Evolutionary conservation across 2,113 vertebrate genomes (phyloP).

Genomic region (Fulica atra): DNA sequence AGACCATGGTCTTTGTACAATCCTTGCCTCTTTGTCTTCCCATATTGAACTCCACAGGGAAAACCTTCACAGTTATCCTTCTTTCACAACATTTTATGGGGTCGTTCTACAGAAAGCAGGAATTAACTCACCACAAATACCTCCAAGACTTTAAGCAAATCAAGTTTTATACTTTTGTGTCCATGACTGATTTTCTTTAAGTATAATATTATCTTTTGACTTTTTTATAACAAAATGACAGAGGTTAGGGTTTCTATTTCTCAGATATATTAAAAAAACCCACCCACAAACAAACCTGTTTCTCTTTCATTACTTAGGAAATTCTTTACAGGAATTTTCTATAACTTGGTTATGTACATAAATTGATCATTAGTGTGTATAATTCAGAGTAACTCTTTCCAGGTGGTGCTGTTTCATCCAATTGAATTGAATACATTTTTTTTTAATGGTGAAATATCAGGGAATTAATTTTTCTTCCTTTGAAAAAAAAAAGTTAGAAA

Average conservation of each 20-base stretch:
- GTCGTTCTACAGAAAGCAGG: not conserved
- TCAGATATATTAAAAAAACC: not conserved
- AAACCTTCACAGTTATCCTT: not conserved
- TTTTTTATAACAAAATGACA: not conserved
- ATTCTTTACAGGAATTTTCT: not conserved
- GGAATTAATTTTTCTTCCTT: not conserved
- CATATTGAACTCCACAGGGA: not conserved
- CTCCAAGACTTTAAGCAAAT: not conserved
- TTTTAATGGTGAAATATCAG: not conserved
- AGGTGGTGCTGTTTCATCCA: not conserved
- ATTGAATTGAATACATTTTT: not conserved
- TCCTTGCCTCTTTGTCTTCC: not conserved
- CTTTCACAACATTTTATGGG: not conserved
- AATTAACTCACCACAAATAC: conserved; percentile 9
- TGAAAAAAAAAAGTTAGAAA: not conserved
- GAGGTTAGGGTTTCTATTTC: not conserved
- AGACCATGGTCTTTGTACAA: not conserved
- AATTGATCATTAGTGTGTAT: not conserved
- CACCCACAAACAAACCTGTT: not conserved
- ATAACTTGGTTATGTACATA: not conserved
- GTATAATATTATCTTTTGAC: not conserved
- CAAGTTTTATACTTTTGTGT: not conserved
- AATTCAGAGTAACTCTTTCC: not conserved
- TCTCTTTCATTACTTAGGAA: not conserved
- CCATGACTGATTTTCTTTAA: not conserved